A percentile compares a stretch with the other conserved stretches of the same genome.
phyloP scores from a whole-genome alignment of 2,888 invertebrate species.

The Tipula helvola region DNA sequence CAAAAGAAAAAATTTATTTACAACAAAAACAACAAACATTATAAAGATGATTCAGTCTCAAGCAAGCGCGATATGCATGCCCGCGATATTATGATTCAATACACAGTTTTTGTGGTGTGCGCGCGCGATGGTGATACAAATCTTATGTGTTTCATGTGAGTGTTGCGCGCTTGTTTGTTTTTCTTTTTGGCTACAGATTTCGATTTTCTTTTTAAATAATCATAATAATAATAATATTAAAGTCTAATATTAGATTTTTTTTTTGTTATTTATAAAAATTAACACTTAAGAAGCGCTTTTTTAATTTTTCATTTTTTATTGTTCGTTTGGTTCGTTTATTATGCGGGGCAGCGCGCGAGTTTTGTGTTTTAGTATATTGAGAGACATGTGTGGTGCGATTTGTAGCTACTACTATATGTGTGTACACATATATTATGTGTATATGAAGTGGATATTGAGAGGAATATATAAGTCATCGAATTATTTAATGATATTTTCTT shows the following conservation, averaged over 20 bases:
- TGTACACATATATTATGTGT: neutral
- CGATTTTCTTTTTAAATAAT: neutral
- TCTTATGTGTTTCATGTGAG: neutral
- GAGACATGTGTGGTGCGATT: neutral
- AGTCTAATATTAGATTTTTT: neutral
- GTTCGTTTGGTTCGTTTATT: neutral
- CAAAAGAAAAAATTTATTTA: no score
- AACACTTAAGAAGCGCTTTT: neutral
- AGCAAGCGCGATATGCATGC: neutral
- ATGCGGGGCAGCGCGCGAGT: neutral
- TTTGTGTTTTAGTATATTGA: neutral
- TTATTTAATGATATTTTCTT: constrained; percentile 4
- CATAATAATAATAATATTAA: neutral
- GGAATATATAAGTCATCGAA: neutral
- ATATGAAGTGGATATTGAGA: neutral
- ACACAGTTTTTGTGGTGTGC: neutral
- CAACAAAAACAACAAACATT: neutral
- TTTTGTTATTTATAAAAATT: neutral
- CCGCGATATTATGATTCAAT: neutral
- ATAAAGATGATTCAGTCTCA: neutral
- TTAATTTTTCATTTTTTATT: neutral
- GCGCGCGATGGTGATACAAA: neutral
- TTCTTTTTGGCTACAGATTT: neutral
- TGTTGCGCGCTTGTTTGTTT: neutral
- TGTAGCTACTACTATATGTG: neutral